Conservation (phyloP, 53 echinoderm and acorn worm genomes). For the Pentamera pediparva region DNA sequence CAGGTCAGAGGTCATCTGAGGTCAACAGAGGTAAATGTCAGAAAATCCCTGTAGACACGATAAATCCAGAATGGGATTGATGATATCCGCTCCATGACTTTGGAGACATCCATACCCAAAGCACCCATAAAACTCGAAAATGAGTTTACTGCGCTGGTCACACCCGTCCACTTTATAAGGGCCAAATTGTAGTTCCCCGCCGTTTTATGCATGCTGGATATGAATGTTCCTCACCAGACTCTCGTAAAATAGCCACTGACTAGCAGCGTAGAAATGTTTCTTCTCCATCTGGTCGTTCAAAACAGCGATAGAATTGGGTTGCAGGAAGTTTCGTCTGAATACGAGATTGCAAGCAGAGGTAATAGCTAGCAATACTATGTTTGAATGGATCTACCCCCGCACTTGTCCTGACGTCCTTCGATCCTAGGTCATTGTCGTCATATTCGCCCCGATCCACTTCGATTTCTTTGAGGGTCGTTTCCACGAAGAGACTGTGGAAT, state of each 20-base stretch:
- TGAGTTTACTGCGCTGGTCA: background rate
- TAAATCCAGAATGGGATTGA: background rate
- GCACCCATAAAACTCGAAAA: conserved; percentile 14
- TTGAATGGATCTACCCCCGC: conserved; percentile 69
- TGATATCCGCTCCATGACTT: conserved; percentile 22
- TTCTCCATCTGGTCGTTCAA: conserved; percentile 23
- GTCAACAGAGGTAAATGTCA: no score
- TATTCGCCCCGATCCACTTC: background rate
- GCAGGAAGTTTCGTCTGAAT: conserved; percentile 37
- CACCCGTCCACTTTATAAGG: conserved; percentile 20
- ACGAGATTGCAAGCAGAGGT: conserved; percentile 48
- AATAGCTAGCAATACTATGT: conserved; percentile 54
- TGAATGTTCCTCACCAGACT: background rate
- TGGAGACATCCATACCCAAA: conserved; percentile 26
- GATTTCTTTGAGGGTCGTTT: no score
- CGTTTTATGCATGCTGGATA: conserved; percentile 27
- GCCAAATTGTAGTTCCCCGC: conserved; percentile 21
- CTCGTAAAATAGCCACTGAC: conserved; percentile 33
- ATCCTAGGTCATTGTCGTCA: background rate
- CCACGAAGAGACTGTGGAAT: conserved; percentile 23
- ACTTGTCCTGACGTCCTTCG: no score
- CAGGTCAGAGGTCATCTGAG: no score
- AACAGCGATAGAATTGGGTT: conserved; percentile 23
- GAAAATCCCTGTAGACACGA: no score
- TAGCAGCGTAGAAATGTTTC: conserved; percentile 16